phyloP scores from a whole-genome alignment of 2,113 vertebrate genomes.

The Pangasianodon hypophthalmus region DNA sequence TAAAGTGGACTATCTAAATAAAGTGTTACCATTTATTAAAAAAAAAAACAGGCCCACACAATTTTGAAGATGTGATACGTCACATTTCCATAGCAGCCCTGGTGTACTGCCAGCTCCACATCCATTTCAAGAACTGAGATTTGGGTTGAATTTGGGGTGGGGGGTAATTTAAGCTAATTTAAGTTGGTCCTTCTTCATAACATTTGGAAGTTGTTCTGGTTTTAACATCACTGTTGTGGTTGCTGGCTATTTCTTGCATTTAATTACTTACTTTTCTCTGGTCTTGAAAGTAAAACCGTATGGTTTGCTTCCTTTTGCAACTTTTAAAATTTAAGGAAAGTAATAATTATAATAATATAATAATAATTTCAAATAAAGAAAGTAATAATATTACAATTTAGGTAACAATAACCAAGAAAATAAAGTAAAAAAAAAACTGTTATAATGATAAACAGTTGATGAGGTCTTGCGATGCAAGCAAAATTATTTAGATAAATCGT shows the following conservation, averaged over 20 bases:
- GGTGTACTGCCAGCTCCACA: background rate
- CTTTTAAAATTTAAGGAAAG: background rate
- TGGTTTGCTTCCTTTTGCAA: background rate
- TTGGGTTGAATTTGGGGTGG: background rate
- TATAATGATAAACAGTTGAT: background rate
- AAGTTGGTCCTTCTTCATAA: slow-evolving; percentile 22
- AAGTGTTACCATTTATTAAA: background rate
- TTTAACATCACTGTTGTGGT: slow-evolving; percentile 38
- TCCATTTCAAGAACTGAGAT: slow-evolving; percentile 3
- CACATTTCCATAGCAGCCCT: background rate
- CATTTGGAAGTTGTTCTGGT: slow-evolving; percentile 30
- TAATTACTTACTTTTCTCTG: slow-evolving; percentile 20
- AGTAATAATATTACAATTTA: background rate
- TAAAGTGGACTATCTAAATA: slow-evolving; percentile 1
- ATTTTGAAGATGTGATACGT: background rate
- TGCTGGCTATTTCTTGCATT: slow-evolving; percentile 23
- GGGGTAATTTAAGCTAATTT: slow-evolving; percentile 28
- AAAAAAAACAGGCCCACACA: background rate
- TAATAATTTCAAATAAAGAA: background rate
- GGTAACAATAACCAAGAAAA: background rate
- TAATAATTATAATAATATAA: no score
- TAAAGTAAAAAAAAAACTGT: background rate
- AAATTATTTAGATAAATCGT: background rate
- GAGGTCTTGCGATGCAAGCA: background rate
- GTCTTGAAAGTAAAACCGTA: slow-evolving; percentile 22